Percentiles rank a stretch among this genome's conserved stretches.
These are phyloP conservation scores for Rhynchomys soricoides DNA, from an alignment of 2,113 vertebrate species.

Conservation along the genomic window DNA sequence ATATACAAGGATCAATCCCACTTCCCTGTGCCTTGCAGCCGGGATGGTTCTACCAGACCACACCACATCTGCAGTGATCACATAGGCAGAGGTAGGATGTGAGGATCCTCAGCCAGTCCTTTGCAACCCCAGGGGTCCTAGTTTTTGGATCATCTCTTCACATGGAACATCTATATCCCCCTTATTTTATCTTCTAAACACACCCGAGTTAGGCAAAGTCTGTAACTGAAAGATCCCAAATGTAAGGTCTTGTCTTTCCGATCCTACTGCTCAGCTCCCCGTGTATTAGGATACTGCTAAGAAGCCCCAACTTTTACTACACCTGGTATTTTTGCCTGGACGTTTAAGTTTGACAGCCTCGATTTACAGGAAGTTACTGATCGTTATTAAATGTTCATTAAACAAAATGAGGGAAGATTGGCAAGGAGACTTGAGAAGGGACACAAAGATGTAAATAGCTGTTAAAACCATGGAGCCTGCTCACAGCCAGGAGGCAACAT, in stretches of 20 bases:
- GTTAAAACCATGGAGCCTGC: neutral
- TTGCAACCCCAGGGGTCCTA: neutral
- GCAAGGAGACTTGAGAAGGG: slow-evolving; percentile 20
- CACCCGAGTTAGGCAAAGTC: neutral
- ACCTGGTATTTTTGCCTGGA: slow-evolving; percentile 65
- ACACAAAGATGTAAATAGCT: neutral
- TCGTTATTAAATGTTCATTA: slow-evolving; percentile 61
- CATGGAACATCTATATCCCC: neutral
- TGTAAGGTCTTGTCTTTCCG: neutral
- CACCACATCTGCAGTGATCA: rapidly evolving
- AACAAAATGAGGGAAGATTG: slow-evolving; percentile 46
- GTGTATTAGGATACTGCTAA: neutral
- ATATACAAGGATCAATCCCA: neutral
- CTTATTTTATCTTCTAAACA: neutral
- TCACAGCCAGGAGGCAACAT: neutral
- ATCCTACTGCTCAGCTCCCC: neutral
- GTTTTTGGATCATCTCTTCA: neutral
- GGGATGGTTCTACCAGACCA: neutral
- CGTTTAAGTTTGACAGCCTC: slow-evolving; percentile 39
- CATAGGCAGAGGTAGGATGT: neutral
- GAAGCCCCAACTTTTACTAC: slow-evolving; percentile 51
- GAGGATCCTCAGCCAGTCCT: neutral
- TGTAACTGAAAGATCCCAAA: slow-evolving; percentile 1
- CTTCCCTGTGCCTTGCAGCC: neutral
- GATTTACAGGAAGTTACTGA: slow-evolving; percentile 35